A percentile compares a stretch with the other conserved stretches of the same genome.
These are phyloP conservation scores for Hyalella azteca DNA, from an alignment of 2,888 invertebrate species.

Conservation along the genomic window DNA sequence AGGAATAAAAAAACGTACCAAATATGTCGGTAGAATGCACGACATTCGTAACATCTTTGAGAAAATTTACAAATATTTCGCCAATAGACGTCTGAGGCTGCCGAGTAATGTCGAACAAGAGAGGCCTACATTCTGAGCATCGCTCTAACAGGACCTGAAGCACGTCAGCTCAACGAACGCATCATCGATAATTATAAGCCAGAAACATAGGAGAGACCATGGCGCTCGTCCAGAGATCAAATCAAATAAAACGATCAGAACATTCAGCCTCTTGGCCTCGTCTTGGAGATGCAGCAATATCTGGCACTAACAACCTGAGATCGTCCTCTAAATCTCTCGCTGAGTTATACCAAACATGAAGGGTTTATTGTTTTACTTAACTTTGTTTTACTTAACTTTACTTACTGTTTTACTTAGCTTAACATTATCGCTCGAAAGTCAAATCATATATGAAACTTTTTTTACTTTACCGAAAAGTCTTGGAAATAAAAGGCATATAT, in stretches of 20 bases:
- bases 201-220: slow-evolving; percentile 22
- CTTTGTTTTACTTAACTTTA: too few relatives aligned
- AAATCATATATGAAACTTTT: too few relatives aligned
- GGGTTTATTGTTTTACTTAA: too few relatives aligned
- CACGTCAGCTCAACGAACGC: not conserved
- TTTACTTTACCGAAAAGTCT: too few relatives aligned
- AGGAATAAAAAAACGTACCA: slow-evolving; percentile 18
- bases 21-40: slow-evolving; percentile 31
- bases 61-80: slow-evolving; percentile 37
- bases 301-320: too few relatives aligned
- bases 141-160: slow-evolving; percentile 8
- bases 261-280: too few relatives aligned
- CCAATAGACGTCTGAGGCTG: slow-evolving; percentile 29
- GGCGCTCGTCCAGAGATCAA: slow-evolving; percentile 21
- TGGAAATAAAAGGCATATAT: too few relatives aligned
- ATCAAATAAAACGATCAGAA: slow-evolving; percentile 7
- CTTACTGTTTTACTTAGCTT: too few relatives aligned
- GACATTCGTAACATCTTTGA: slow-evolving; percentile 33
- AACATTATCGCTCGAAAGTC: too few relatives aligned
- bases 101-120: slow-evolving; percentile 12
- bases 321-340: too few relatives aligned
- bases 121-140: slow-evolving; percentile 32
- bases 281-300: too few relatives aligned
- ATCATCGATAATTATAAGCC: slow-evolving; percentile 31
- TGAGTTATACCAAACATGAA: too few relatives aligned